Evolutionary conservation across 2,888 invertebrate species (phyloP), one percentile per base, ranked within the genome.

Genomic region (Limnephilus marmoratus): DNA sequence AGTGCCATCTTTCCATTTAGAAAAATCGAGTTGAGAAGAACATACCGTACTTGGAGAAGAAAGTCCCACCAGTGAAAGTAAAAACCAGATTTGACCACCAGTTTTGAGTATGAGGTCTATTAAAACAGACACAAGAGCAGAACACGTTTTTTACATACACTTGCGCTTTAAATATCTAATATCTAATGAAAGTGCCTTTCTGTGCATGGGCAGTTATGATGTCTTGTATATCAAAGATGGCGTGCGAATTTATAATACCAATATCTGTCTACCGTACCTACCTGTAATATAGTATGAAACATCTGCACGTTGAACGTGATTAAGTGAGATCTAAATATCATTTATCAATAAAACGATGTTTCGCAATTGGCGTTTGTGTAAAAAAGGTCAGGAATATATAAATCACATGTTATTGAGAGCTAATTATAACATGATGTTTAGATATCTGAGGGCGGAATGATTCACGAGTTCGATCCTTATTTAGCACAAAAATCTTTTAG

Each of bases 41-140:
- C 68, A 68, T 68, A 68, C 86, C 45, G 15, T 86, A 86, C 86
- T 86, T 49, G 86, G 86, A 86, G 86, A 86, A 45, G 86, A 86
- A 86, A 86, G 86, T 45, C 41, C 45, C 29, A 37, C 86, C 12
- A 49, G 86, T 45, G 86, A 86, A 86, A 86, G 86, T 45, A 5
- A 86, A 24, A 86, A 86, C 86, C 45, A 45, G 41, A 86, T 34
- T 45, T 45, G 86, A 86, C 45, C 86, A 49, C 49, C 13, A 15
- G 83, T 34, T 82, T 18, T 68, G 68, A 68, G 68, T n/a, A 68
- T 9, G 68, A 68, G 24, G n/a, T 24, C 68, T 68, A 24, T 18
- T 68, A 68, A 68, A 68, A 68, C 68, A 24, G 7, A 24, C 68
- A 24, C n/a, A 68, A 18, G 24, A 68, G 24, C 7, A 68, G n/a